These are phyloP conservation scores for Pseudolycoriella hygida DNA, from an alignment of 2,888 invertebrate species.

Conservation along the genomic window DNA sequence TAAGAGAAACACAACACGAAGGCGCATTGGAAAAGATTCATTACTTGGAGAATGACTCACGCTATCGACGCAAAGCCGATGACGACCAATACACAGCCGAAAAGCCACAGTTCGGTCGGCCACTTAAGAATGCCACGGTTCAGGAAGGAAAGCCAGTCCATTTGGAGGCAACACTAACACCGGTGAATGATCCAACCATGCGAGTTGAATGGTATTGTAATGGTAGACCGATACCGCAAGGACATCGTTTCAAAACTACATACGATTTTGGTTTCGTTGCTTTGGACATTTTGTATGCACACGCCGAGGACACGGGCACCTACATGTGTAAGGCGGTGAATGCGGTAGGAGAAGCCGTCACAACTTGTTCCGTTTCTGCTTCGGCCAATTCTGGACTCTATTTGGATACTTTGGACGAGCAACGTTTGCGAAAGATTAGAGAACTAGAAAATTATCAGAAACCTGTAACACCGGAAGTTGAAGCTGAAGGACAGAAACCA, in stretches of 20 bases:
- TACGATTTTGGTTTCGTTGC: conserved; percentile 97
- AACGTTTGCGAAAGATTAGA: conserved; percentile 73
- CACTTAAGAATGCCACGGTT: conserved; percentile 69
- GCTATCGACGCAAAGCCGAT: conserved; percentile 48
- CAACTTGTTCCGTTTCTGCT: conserved; percentile 76
- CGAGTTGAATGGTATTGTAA: conserved; percentile 96
- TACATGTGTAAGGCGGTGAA: conserved; percentile 90
- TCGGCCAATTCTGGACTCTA: conserved; percentile 73
- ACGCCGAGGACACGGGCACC: conserved; percentile 91
- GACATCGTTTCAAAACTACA: conserved; percentile 89
- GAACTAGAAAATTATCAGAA: conserved; percentile 68
- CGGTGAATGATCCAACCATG: conserved; percentile 97
- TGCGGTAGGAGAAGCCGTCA: conserved; percentile 87
- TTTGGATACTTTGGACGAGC: conserved; percentile 79
- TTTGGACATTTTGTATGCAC: conserved; percentile 88
- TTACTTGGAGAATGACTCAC: conserved; percentile 71
- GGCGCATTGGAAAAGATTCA: conserved; percentile 84
- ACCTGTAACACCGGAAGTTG: conserved; percentile 55
- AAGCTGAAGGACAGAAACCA: conserved; percentile 63
- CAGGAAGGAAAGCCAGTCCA: conserved; percentile 79
- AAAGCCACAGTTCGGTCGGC: conserved; percentile 78
- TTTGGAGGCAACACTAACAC: conserved; percentile 85
- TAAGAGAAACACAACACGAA: conserved; percentile 82
- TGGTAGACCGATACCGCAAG: conserved; percentile 79
- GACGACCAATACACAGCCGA: conserved; percentile 64